Conservation (phyloP, 2,113 vertebrate species). For the Hemichromis elongatus region DNA sequence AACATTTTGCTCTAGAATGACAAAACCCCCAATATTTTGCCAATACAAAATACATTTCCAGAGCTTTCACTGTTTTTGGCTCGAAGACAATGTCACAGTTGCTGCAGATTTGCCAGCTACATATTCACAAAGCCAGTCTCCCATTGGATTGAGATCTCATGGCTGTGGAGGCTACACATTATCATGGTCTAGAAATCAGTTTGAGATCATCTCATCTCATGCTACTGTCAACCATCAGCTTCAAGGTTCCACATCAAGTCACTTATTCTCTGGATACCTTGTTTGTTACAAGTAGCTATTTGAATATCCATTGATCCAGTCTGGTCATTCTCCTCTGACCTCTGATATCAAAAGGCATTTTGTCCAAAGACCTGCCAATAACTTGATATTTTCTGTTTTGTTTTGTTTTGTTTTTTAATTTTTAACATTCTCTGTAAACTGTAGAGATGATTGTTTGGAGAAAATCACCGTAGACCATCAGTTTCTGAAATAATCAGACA, state of each 20-base stretch:
- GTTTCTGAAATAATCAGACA: background rate
- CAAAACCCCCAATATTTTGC: background rate
- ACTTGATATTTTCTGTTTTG: background rate
- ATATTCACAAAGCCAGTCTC: background rate
- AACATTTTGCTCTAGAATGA: background rate
- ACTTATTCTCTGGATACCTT: background rate
- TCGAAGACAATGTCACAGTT: background rate
- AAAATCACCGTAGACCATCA: background rate
- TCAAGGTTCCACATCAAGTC: background rate
- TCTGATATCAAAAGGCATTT: background rate
- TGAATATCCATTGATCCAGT: background rate
- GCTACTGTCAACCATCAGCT: background rate
- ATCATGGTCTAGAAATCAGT: background rate
- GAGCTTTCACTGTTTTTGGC: background rate
- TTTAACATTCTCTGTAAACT: background rate
- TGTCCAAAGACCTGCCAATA: background rate
- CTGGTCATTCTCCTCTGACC: background rate
- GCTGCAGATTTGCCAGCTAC: background rate
- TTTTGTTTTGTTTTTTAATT: background rate
- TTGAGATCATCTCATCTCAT: background rate
- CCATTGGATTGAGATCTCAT: accelerated
- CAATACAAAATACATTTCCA: too few relatives aligned
- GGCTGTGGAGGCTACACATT: background rate
- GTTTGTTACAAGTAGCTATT: background rate
- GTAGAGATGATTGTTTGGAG: background rate